phyloP scores from a whole-genome alignment of 92 coral and sea anemone genomes.

The Zoanthus gigantus region DNA sequence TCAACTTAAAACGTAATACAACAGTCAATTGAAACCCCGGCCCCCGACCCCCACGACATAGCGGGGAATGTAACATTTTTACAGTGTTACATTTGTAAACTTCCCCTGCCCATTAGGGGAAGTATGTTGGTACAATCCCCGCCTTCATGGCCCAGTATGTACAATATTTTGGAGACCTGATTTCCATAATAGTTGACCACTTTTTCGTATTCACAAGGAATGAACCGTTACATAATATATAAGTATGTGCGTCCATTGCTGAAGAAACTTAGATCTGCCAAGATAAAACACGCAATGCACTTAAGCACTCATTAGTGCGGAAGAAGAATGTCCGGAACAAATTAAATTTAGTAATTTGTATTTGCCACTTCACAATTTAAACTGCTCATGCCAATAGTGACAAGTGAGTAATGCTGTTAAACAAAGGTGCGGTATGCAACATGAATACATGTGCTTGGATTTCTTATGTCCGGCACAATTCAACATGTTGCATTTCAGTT shows the following conservation, averaged over 20 bases:
- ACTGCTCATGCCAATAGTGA: conserved; percentile 22
- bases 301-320: conserved; percentile 7
- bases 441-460: conserved; percentile 37
- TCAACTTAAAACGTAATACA: background rate
- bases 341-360: conserved; percentile 1
- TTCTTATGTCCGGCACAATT: too few relatives aligned
- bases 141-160: conserved; percentile 2
- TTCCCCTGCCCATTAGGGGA: conserved; percentile 35
- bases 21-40: conserved; percentile 8
- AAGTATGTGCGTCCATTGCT: conserved; percentile 12
- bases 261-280: conserved; percentile 21
- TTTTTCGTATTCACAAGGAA: background rate
- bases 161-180: too few relatives aligned
- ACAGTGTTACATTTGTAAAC: background rate
- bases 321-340: background rate
- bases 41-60: conserved; percentile 20
- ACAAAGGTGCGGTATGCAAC: conserved; percentile 52
- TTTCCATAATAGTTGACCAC: too few relatives aligned
- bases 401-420: conserved; percentile 46
- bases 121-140: conserved; percentile 48
- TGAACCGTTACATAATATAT: conserved; percentile 28
- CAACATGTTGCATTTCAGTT: conserved; percentile 13
- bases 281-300: background rate
- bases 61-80: too few relatives aligned
- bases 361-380: conserved; percentile 22